These are phyloP conservation scores for Euplagia quadripunctaria DNA, from an alignment of 2,888 invertebrate genomes.

Conservation along the genomic window DNA sequence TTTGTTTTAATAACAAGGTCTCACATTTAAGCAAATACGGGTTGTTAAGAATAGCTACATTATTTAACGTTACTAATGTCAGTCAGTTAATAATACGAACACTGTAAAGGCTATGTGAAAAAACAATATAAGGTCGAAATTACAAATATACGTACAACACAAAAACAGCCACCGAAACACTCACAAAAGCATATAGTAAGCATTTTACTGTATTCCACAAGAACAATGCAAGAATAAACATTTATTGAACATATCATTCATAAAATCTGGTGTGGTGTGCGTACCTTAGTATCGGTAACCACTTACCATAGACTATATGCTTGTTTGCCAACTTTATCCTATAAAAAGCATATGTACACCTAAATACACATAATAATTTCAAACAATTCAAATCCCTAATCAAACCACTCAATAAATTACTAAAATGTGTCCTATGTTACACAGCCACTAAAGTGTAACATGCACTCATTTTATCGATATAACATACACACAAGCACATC, in stretches of 20 bases:
- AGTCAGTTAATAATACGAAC: neutral
- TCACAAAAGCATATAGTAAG: too few relatives aligned
- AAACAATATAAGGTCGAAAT: too few relatives aligned
- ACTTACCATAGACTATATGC: too few relatives aligned
- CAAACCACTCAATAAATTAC: neutral
- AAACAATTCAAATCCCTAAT: neutral
- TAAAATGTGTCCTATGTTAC: neutral
- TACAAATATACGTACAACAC: too few relatives aligned
- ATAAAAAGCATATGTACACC: neutral
- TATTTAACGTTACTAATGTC: neutral
- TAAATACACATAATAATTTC: neutral
- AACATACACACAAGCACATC: conserved; percentile 36
- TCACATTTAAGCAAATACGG: neutral
- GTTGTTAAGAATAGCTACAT: neutral
- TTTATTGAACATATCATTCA: too few relatives aligned
- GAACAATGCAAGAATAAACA: too few relatives aligned
- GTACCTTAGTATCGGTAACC: too few relatives aligned
- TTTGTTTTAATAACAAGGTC: neutral
- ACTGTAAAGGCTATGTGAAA: neutral
- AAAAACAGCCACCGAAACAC: too few relatives aligned
- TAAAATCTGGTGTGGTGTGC: too few relatives aligned
- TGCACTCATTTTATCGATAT: conserved; percentile 20
- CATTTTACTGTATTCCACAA: too few relatives aligned
- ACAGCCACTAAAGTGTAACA: neutral
- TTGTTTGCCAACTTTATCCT: neutral